These are phyloP conservation scores for Epinotia nisella DNA, from an alignment of 2,888 invertebrate genomes.

Conservation along the genomic window DNA sequence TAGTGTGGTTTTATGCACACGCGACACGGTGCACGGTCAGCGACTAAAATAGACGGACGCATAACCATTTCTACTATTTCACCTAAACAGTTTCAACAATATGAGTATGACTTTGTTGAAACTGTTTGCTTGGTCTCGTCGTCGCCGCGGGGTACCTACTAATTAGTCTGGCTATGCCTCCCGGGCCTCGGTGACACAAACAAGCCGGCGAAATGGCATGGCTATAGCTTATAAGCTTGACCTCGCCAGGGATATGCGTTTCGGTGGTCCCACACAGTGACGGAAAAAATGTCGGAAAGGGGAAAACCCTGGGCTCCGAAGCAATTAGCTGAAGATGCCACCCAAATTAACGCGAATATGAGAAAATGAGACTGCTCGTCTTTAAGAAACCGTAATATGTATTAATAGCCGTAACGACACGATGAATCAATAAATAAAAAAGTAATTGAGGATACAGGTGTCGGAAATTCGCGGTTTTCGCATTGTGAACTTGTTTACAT, in stretches of 20 bases:
- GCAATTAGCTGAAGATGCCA: not conserved
- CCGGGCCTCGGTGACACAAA: not conserved
- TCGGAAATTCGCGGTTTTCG: slow-evolving; percentile 49
- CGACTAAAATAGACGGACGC: slow-evolving; percentile 34
- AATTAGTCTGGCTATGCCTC: not conserved
- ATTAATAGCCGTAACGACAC: slow-evolving; percentile 16
- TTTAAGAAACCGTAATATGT: slow-evolving; percentile 6
- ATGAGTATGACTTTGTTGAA: not conserved
- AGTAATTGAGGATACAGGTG: slow-evolving; percentile 45
- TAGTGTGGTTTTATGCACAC: slow-evolving; percentile 23
- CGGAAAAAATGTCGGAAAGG: not conserved
- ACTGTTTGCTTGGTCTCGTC: not conserved
- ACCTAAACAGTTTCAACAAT: slow-evolving; percentile 9
- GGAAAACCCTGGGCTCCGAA: no score
- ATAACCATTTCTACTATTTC: slow-evolving; percentile 22
- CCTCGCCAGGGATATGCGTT: no score
- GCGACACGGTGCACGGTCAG: slow-evolving; percentile 25
- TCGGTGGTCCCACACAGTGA: not conserved
- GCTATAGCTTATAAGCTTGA: no score
- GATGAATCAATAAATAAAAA: slow-evolving; percentile 30
- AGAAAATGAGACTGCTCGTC: not conserved
- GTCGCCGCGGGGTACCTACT: not conserved
- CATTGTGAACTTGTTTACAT: slow-evolving; percentile 40
- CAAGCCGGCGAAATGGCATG: not conserved
- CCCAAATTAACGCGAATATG: no score